phyloP scores from a whole-genome alignment of 2,888 invertebrate species.

The Caenorhabditis virilis region DNA sequence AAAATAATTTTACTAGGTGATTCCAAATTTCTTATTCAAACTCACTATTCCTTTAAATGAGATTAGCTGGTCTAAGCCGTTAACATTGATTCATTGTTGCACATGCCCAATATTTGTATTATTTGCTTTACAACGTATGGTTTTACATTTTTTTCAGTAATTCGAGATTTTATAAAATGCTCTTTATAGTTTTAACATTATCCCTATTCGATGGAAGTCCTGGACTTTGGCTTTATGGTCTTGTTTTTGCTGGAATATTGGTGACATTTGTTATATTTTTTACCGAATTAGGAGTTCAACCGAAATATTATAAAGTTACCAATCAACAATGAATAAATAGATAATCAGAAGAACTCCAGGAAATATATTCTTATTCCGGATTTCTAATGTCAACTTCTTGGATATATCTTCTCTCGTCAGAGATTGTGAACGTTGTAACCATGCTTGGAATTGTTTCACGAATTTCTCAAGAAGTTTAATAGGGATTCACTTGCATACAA shows the following conservation, averaged over 20 bases:
- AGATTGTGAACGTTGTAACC: slow-evolving; percentile 74
- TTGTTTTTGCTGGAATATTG: slow-evolving; percentile 41
- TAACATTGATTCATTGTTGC: slow-evolving; percentile 73
- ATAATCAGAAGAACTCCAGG: slow-evolving; percentile 29
- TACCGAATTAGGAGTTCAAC: slow-evolving; percentile 44
- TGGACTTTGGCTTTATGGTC: slow-evolving; percentile 41
- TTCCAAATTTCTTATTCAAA: slow-evolving; percentile 72
- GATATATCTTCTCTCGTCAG: slow-evolving; percentile 75
- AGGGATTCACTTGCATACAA: not conserved
- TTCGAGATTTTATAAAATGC: not conserved
- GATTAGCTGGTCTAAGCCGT: slow-evolving; percentile 73
- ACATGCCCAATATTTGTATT: slow-evolving; percentile 70
- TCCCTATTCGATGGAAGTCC: slow-evolving; percentile 36
- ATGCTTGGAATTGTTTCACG: slow-evolving; percentile 74
- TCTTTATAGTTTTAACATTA: slow-evolving; percentile 31
- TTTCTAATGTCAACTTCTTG: slow-evolving; percentile 74
- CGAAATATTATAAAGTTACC: slow-evolving; percentile 54
- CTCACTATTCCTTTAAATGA: slow-evolving; percentile 74
- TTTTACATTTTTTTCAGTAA: slow-evolving; percentile 1
- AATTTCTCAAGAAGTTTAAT: slow-evolving; percentile 43
- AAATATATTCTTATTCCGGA: slow-evolving; percentile 71
- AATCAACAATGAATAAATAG: not conserved
- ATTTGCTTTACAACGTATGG: slow-evolving; percentile 55
- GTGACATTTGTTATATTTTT: slow-evolving; percentile 42
- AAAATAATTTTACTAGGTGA: slow-evolving; percentile 69